phyloP scores from a whole-genome alignment of 2,113 vertebrate species.

The Meles meles region DNA sequence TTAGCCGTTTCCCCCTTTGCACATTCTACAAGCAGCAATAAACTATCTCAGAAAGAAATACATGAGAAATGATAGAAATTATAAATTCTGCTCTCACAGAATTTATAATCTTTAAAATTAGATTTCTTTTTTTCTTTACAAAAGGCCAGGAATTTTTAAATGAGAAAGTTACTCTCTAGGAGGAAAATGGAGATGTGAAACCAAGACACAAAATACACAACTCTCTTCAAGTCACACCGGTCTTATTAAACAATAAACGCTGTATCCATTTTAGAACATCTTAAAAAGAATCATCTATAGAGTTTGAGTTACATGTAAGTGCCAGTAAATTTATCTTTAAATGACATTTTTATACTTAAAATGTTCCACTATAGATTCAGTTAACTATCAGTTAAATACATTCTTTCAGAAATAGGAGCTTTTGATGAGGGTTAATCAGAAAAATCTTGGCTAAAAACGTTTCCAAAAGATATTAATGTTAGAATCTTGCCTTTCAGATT shows the following conservation, averaged over 20 bases:
- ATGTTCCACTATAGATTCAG: constrained; percentile 70
- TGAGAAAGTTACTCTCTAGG: background rate
- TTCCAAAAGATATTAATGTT: constrained; percentile 60
- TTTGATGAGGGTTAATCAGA: constrained; percentile 68
- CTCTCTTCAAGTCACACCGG: background rate
- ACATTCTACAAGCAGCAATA: background rate
- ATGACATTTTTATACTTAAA: constrained; percentile 71
- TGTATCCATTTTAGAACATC: constrained; percentile 17
- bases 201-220: background rate
- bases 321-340: constrained; percentile 63
- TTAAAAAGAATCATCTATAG: constrained; percentile 28
- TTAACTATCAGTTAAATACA: constrained; percentile 74
- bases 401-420: constrained; percentile 61
- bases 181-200: background rate
- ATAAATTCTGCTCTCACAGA: background rate
- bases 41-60: background rate
- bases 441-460: constrained; percentile 63
- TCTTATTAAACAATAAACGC: background rate
- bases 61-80: background rate
- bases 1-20: background rate
- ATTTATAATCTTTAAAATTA: constrained; percentile 41
- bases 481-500: constrained; percentile 57
- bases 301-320: constrained; percentile 49
- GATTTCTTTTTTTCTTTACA: background rate
- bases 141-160: background rate